Base-by-base conservation (phyloP, 2,797 vertebrate genomes). In the Fratercula arctica region DNA sequence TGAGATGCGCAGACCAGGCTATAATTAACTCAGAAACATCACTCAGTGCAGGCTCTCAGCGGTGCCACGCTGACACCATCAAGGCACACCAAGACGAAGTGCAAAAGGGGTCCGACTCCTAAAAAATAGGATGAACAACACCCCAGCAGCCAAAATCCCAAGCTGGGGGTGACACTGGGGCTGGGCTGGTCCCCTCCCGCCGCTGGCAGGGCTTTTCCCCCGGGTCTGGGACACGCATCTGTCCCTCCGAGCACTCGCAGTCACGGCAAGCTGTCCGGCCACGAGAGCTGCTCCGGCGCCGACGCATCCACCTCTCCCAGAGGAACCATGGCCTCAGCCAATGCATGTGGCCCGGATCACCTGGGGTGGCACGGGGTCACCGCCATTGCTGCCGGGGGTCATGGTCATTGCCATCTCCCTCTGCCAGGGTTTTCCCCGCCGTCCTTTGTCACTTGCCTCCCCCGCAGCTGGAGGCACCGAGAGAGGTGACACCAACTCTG, bases 1-100 rank as follows among this genome's bases (percentile, higher is more conserved):
- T 45, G 77, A 90, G 93, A 76, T 85, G 87, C 12, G 50, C 92
- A 85, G 94, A 63, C 60, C 6, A 69, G 91, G 93, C 91, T 94
- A 50, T 90, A 94, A 95, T 94, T 82, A 94, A 69, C 96, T 87
- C 89, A 28, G 29, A 91, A 83, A 26, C 89, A 53, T 87, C 95
- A n/a, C 1, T 0, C 64, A 33, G 63, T 26, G 63, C 31, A 4
- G 67, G 21, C 35, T 46, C 56, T 50, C 46, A 53, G 95, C 20
- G 5, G 61, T 19, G 35, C 75, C 16, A 14, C 45, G 7, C 83
- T 9, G 18, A 13, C 85, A 29, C 4, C 15, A 10, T 5, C 31
- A 18, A 5, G 85, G 57, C n/a, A n/a, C 79, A 33, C 53, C 16
- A 18, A 24, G 79, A 78, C 23, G 12, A 53, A n/a, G 5, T 3